These are phyloP conservation scores for Microtus oregoni DNA, from an alignment of 2,113 vertebrate species.

Conservation along the genomic window DNA sequence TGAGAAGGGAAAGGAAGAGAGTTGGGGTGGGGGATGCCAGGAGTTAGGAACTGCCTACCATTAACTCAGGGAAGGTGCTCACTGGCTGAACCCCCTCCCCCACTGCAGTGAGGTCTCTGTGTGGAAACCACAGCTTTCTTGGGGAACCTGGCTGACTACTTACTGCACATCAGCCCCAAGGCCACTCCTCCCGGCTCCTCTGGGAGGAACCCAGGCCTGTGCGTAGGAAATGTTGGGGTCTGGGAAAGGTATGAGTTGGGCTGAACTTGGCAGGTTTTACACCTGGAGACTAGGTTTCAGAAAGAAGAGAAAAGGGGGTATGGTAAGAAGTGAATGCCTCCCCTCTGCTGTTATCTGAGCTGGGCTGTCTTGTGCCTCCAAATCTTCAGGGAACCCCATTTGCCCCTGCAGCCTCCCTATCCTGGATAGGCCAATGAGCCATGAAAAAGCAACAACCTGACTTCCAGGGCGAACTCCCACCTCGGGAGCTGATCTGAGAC, in stretches of 20 bases:
- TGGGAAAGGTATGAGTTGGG: neutral
- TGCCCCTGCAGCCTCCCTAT: neutral
- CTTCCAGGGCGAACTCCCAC: neutral
- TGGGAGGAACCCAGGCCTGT: fast-evolving
- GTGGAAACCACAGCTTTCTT: neutral
- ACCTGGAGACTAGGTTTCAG: neutral
- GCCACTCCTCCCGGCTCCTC: too few species aligned
- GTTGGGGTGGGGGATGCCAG: too few species aligned
- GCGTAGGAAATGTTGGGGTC: neutral
- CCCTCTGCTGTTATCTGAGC: neutral
- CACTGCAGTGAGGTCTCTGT: neutral
- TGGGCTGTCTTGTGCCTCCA: neutral
- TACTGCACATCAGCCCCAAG: neutral
- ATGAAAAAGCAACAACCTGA: neutral
- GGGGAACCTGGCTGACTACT: neutral
- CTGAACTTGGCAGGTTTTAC: neutral
- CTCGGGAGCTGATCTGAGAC: neutral
- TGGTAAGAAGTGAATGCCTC: neutral
- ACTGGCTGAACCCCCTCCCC: neutral
- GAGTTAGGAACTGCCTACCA: neutral
- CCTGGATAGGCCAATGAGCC: neutral
- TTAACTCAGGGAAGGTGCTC: neutral
- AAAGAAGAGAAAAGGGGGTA: neutral
- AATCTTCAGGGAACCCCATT: neutral
- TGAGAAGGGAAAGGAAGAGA: neutral